Conservation (phyloP, 2,888 invertebrate genomes). For the Agrotis ipsilon region DNA sequence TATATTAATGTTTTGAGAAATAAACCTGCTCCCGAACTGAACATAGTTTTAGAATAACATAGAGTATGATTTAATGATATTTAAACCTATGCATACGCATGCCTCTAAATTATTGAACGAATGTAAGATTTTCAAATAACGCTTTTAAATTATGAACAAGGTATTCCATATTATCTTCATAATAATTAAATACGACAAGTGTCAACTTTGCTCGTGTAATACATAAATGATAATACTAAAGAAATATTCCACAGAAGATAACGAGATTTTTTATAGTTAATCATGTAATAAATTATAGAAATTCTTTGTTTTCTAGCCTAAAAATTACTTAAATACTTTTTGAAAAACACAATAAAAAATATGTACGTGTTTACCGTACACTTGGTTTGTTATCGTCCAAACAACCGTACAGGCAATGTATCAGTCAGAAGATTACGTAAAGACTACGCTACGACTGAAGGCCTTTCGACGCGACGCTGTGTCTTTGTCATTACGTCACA, state of each 20-base stretch:
- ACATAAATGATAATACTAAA: no score
- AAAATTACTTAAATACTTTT: no score
- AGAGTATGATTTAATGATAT: not conserved
- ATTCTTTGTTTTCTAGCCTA: not conserved
- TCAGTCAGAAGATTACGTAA: no score
- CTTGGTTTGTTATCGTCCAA: no score
- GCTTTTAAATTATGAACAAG: not conserved
- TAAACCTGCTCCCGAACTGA: not conserved
- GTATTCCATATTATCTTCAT: not conserved
- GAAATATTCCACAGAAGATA: not conserved
- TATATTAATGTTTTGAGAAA: no score
- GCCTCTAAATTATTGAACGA: not conserved
- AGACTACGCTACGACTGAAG: no score
- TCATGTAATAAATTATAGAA: not conserved
- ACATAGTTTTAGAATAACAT: constrained; percentile 24
- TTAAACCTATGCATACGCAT: not conserved
- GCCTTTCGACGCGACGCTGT: no score
- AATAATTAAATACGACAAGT: constrained; percentile 4
- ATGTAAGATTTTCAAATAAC: not conserved
- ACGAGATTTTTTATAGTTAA: no score
- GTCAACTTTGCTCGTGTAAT: not conserved
- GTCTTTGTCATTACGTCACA: no score
- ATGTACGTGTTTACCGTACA: no score
- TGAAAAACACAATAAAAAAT: no score
- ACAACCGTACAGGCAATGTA: no score